phyloP scores from a whole-genome alignment of 2,797 vertebrate species.

The Rhinophrynus dorsalis region DNA sequence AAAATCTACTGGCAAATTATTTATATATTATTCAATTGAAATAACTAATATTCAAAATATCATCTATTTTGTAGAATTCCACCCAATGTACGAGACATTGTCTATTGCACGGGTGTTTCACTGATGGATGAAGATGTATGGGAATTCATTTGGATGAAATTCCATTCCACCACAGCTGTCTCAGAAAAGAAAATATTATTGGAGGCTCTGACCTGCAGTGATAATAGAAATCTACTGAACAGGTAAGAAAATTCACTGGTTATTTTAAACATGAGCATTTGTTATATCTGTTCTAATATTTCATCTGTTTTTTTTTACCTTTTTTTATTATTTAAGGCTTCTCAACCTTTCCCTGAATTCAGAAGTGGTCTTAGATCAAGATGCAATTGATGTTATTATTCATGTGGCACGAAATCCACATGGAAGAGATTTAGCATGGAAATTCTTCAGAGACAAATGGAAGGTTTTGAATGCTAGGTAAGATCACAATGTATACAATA shows the following conservation, averaged over 20 bases:
- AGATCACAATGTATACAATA: no score
- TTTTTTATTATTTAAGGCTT: slow-evolving; percentile 67
- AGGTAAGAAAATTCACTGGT: slow-evolving; percentile 67
- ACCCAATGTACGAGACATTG: slow-evolving; percentile 92
- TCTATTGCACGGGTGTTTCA: slow-evolving; percentile 96
- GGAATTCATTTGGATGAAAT: slow-evolving; percentile 99
- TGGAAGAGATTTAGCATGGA: slow-evolving; percentile 93
- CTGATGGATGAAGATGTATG: slow-evolving; percentile 97
- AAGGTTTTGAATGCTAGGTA: slow-evolving; percentile 92
- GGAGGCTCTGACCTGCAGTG: slow-evolving; percentile 96
- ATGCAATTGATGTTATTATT: slow-evolving; percentile 95
- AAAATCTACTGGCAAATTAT: no score
- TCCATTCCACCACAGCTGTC: slow-evolving; percentile 88
- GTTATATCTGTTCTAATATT: no score
- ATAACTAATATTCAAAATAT: background rate
- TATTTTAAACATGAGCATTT: no score
- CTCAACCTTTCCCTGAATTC: slow-evolving; percentile 93
- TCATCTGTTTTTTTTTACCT: slow-evolving; percentile 6
- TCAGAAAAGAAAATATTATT: slow-evolving; percentile 96
- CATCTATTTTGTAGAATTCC: slow-evolving; percentile 80
- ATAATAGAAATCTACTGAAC: slow-evolving; percentile 90
- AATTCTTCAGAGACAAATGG: slow-evolving; percentile 96
- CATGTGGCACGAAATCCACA: slow-evolving; percentile 92
- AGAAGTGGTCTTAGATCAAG: slow-evolving; percentile 93
- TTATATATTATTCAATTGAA: background rate